Conservation (phyloP, 2,888 invertebrate genomes). For the Hirtodrosophila trivittata region DNA sequence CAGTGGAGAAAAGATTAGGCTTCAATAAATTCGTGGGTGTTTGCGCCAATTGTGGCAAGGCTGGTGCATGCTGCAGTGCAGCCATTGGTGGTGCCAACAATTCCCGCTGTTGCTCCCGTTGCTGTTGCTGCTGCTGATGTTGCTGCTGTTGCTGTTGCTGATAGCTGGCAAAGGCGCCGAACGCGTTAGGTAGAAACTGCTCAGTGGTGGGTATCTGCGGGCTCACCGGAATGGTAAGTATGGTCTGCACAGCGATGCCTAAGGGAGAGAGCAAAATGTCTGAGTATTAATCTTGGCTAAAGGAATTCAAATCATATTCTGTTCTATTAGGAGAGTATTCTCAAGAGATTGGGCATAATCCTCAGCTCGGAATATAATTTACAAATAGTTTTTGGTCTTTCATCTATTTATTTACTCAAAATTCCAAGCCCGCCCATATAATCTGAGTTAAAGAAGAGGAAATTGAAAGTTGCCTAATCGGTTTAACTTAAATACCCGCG, state of each 20-base stretch:
- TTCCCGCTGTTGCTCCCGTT: conserved; percentile 59
- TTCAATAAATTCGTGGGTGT: conserved; percentile 89
- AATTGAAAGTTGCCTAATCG: conserved; percentile 66
- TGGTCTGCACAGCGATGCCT: conserved; percentile 98
- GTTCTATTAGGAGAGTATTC: too few species aligned
- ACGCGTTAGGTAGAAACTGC: conserved; percentile 84
- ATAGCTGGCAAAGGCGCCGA: conserved; percentile 79
- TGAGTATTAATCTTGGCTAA: not conserved
- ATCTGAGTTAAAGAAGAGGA: conserved; percentile 53
- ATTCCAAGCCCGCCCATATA: not conserved
- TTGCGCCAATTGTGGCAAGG: conserved; percentile 80
- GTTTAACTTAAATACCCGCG: conserved; percentile 49
- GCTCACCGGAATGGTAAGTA: conserved; percentile 96
- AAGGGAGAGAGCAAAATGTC: conserved; percentile 39
- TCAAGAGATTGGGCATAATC: too few species aligned
- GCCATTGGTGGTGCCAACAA: conserved; percentile 83
- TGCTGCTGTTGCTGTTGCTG: conserved; percentile 72
- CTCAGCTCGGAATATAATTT: too few species aligned
- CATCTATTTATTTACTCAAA: not conserved
- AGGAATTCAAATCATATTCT: too few species aligned
- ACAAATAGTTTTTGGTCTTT: not conserved
- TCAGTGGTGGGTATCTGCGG: conserved; percentile 90
- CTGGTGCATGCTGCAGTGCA: conserved; percentile 81
- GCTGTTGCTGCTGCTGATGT: conserved; percentile 59
- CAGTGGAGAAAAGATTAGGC: conserved; percentile 90